Conservation (phyloP, 2,888 invertebrate species). For the Aproaerema taeniolella region DNA sequence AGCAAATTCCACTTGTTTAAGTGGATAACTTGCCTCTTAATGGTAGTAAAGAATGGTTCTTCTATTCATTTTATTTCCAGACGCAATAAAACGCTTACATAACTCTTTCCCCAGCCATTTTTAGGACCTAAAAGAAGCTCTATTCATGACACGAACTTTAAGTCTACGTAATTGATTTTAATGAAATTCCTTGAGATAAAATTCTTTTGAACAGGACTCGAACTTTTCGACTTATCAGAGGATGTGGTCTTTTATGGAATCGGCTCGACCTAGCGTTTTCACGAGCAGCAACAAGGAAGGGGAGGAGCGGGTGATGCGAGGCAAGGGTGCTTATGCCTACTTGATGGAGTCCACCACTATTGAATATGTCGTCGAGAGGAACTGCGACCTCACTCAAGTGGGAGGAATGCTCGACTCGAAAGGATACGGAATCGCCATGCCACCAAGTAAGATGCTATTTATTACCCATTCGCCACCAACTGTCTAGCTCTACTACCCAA, state of each 20-base stretch:
- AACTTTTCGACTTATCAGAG: conserved; percentile 95
- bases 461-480: conserved; percentile 3
- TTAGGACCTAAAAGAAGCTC: too few relatives aligned
- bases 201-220: conserved; percentile 82
- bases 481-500: conserved; percentile 3
- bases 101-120: too few relatives aligned
- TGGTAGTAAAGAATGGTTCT: conserved; percentile 4
- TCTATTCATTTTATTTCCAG: background rate
- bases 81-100: background rate
- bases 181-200: too few relatives aligned
- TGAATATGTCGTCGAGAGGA: conserved; percentile 94
- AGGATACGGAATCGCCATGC: conserved; percentile 97
- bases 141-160: too few relatives aligned
- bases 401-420: conserved; percentile 95
- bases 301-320: conserved; percentile 90
- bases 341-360: conserved; percentile 98
- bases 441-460: conserved; percentile 82
- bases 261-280: conserved; percentile 91
- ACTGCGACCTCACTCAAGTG: conserved; percentile 93
- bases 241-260: conserved; percentile 98
- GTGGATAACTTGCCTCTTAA: conserved; percentile 7
- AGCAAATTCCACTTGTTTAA: conserved; percentile 2
- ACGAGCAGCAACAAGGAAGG: conserved; percentile 92
- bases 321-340: conserved; percentile 94
- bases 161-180: too few relatives aligned